These are phyloP conservation scores for Drosophila nebulosa DNA, from an alignment of 1,140 invertebrate species.

Conservation along the genomic window DNA sequence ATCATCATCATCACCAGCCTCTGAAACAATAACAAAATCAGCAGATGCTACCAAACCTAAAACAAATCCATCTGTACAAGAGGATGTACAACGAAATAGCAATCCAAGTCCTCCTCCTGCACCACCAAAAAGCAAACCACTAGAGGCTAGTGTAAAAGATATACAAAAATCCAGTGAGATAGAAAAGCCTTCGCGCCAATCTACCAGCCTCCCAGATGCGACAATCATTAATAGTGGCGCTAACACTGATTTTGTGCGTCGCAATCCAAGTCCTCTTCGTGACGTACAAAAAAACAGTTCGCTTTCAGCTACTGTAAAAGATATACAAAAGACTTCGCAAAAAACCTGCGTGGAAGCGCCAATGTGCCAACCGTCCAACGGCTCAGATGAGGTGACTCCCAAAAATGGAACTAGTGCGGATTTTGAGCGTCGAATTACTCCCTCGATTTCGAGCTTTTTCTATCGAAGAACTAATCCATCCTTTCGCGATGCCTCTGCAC, in stretches of 20 bases:
- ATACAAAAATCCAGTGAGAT: background rate
- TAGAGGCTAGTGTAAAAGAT: background rate
- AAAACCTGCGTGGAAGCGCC: background rate
- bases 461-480: background rate
- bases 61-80: background rate
- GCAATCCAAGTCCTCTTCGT: background rate
- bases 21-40: background rate
- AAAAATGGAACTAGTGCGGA: background rate
- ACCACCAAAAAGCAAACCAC: background rate
- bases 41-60: background rate
- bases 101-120: background rate
- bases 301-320: background rate
- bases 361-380: background rate
- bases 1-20: background rate
- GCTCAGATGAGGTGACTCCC: background rate
- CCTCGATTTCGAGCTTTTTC: background rate
- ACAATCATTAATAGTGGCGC: background rate
- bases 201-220: background rate
- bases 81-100: background rate
- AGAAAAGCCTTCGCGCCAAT: background rate
- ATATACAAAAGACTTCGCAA: background rate
- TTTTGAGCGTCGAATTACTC: background rate
- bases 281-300: background rate
- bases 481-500: too few species aligned
- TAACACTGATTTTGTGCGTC: background rate